A percentile compares a stretch with the other conserved stretches of the same genome.
Conservation (phyloP, 2,888 invertebrate species). For the Sesia apiformis region DNA sequence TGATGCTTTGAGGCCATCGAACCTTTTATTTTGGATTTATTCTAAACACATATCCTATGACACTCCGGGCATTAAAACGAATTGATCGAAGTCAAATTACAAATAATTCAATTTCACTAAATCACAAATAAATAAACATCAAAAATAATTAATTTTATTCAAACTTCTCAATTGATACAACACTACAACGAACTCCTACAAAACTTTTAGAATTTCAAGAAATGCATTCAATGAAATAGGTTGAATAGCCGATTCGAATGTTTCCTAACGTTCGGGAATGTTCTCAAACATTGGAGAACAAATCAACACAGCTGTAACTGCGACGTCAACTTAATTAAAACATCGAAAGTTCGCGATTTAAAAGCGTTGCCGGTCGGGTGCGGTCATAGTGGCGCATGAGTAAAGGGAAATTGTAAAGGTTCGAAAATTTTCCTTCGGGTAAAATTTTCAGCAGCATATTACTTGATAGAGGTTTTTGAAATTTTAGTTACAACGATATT, state of each 20-base stretch:
- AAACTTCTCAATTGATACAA: background rate
- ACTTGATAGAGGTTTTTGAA: no score
- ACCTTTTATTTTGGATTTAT: no score
- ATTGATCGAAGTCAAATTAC: no score
- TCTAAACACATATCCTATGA: no score
- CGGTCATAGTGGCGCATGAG: background rate
- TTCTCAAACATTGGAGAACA: slow-evolving; percentile 26
- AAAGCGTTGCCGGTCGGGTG: slow-evolving; percentile 25
- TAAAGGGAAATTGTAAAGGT: background rate
- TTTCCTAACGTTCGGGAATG: background rate
- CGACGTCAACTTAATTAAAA: slow-evolving; percentile 70
- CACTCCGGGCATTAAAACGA: no score
- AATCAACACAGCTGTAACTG: slow-evolving; percentile 62
- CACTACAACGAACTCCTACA: background rate
- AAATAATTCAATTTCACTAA: no score
- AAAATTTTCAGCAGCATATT: no score
- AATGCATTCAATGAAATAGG: background rate
- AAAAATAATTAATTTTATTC: background rate
- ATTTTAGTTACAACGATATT: no score
- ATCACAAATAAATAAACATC: no score
- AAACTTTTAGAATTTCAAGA: background rate
- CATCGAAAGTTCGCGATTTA: slow-evolving; percentile 63
- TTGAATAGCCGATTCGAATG: background rate
- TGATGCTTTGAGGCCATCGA: no score
- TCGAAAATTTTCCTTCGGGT: no score